Conservation (phyloP, 2,888 invertebrate species). For the Adela reaumurella region DNA sequence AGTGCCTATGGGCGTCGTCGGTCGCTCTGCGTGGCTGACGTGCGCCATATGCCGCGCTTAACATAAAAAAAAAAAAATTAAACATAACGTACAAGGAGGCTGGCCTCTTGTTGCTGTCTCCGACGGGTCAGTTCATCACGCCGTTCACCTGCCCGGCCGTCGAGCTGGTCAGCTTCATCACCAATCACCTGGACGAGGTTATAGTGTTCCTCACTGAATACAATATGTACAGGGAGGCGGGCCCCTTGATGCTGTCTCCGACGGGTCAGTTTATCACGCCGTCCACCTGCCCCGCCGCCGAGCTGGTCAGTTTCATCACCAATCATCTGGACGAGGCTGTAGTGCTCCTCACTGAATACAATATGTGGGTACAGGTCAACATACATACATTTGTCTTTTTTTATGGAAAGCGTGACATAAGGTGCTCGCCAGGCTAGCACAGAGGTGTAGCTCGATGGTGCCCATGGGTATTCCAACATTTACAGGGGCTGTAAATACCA, state of each 20-base stretch:
- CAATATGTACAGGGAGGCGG: constrained; percentile 69
- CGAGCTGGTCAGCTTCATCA: constrained; percentile 66
- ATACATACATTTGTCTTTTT: too few relatives aligned
- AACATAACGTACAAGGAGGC: constrained; percentile 64
- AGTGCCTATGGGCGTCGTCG: too few relatives aligned
- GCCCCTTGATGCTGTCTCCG: constrained; percentile 89
- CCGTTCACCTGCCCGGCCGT: constrained; percentile 89
- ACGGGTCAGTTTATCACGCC: constrained; percentile 93
- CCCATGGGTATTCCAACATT: too few relatives aligned
- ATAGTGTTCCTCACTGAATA: constrained; percentile 8
- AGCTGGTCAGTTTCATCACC: constrained; percentile 79
- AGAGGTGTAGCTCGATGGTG: too few relatives aligned
- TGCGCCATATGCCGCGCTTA: too few relatives aligned
- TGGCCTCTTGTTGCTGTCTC: constrained; percentile 89
- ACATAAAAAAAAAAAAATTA: too few relatives aligned
- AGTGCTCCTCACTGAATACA: constrained; percentile 67
- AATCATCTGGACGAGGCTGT: constrained; percentile 74
- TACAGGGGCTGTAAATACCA: too few relatives aligned
- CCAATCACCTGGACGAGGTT: neutral
- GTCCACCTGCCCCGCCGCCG: constrained; percentile 83
- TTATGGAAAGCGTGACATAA: too few relatives aligned
- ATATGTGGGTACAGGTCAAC: constrained; percentile 65
- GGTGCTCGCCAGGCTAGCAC: too few relatives aligned
- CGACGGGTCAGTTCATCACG: constrained; percentile 89
- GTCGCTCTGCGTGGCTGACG: too few relatives aligned